Evolutionary conservation across 2,888 invertebrate genomes (phyloP).

Genomic region (Macrosiphum euphorbiae): DNA sequence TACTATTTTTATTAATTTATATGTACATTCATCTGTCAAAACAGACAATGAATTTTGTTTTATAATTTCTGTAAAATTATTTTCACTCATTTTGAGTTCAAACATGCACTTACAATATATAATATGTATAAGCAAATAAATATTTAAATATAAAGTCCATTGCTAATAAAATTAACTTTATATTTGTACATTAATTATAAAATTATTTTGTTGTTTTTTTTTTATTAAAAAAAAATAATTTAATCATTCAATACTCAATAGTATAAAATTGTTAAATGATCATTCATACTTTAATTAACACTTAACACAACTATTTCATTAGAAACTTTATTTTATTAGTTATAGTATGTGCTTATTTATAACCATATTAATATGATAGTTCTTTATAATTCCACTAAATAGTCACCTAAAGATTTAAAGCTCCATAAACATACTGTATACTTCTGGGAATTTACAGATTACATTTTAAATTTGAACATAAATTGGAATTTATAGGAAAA

Average conservation of each 20-base stretch:
- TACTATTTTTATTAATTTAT: constrained; percentile 57
- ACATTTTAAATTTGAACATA: not conserved
- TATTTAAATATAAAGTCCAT: not conserved
- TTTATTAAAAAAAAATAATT: not conserved
- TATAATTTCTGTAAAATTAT: constrained; percentile 41
- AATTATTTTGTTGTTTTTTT: not conserved
- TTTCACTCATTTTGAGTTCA: constrained; percentile 32
- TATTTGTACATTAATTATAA: not conserved
- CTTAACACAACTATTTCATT: not conserved
- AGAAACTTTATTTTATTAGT: not conserved
- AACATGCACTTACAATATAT: constrained; percentile 19
- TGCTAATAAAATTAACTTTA: constrained; percentile 33
- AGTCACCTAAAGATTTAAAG: not conserved
- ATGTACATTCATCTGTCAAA: constrained; percentile 47
- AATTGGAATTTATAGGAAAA: not conserved
- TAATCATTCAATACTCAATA: not conserved
- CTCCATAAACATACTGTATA: not conserved
- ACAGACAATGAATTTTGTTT: constrained; percentile 53
- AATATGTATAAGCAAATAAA: constrained; percentile 22
- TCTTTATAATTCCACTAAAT: not conserved
- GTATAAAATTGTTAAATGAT: not conserved
- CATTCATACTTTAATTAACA: not conserved
- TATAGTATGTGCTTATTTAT: not conserved
- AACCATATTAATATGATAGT: not conserved
- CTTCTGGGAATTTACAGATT: not conserved